Evolutionary conservation across 2,888 invertebrate genomes (phyloP).

Genomic region (Parthenolecanium corni): DNA sequence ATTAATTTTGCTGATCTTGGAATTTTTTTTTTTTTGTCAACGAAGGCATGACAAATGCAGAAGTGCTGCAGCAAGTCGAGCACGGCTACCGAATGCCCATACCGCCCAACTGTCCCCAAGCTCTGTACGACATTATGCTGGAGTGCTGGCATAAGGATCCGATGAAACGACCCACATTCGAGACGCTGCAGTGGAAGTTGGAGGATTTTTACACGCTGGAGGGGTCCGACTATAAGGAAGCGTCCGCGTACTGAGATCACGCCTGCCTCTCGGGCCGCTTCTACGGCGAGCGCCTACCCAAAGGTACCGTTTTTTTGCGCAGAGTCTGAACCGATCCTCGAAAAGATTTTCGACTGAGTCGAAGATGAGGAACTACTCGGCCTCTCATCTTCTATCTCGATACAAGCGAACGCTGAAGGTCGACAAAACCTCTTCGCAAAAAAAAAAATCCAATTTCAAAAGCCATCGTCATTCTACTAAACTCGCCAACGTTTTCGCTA

Average conservation of each 20-base stretch:
- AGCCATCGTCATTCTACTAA: too few relatives aligned
- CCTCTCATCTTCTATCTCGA: too few relatives aligned
- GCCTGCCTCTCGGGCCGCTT: conserved; percentile 32
- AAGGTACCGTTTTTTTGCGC: conserved; percentile 25
- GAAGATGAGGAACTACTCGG: too few relatives aligned
- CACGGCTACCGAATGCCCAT: conserved; percentile 99
- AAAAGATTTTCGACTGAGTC: too few relatives aligned
- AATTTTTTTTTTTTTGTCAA: too few relatives aligned
- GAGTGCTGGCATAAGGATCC: conserved; percentile 98
- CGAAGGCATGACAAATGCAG: conserved; percentile 97
- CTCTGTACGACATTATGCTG: conserved; percentile 96
- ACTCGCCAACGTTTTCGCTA: too few relatives aligned
- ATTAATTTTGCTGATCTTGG: too few relatives aligned
- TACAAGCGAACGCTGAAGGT: too few relatives aligned
- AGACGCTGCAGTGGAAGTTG: conserved; percentile 97
- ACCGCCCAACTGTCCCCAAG: conserved; percentile 83
- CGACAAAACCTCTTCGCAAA: too few relatives aligned
- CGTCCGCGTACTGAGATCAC: conserved; percentile 72
- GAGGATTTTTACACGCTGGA: conserved; percentile 99
- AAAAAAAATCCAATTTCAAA: too few relatives aligned
- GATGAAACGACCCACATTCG: conserved; percentile 96
- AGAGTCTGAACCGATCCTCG: conserved; percentile 15
- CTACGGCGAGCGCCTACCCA: conserved; percentile 23
- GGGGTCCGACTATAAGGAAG: conserved; percentile 98
- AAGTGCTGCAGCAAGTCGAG: conserved; percentile 97